Evolutionary conservation across 1,140 invertebrate genomes (phyloP).

Genomic region (Lepidurus couesii): DNA sequence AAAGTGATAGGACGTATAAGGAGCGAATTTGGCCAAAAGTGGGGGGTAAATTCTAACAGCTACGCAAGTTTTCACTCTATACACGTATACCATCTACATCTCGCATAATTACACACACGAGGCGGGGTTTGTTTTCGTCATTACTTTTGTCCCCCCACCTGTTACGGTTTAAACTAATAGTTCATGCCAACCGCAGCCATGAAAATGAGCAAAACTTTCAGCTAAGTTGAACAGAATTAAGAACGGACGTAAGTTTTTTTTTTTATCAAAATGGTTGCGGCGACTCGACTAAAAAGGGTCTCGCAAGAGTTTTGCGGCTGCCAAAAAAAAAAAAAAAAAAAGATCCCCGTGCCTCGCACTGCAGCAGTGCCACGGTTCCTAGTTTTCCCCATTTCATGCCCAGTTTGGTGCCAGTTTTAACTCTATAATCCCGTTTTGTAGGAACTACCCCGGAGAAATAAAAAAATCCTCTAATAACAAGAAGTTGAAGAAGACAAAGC

Average conservation of each 20-base stretch:
- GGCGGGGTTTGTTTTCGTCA: not conserved
- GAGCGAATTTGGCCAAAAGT: not conserved
- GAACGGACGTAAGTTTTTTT: not conserved
- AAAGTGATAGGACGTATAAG: not conserved
- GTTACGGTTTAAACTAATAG: not conserved
- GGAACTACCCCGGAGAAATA: too few relatives aligned
- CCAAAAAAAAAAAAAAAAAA: too few relatives aligned
- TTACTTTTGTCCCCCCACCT: not conserved
- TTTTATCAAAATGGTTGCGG: not conserved
- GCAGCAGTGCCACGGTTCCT: too few relatives aligned
- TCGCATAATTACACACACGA: not conserved
- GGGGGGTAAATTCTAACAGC: not conserved
- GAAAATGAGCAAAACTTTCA: slow-evolving; percentile 9
- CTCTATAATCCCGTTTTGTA: too few relatives aligned
- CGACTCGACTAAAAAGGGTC: not conserved
- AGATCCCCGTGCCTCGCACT: too few relatives aligned
- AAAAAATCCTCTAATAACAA: not conserved
- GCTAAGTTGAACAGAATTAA: slow-evolving; percentile 3
- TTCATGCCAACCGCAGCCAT: slow-evolving; percentile 7
- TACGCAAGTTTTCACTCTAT: not conserved
- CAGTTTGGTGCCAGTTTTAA: too few relatives aligned
- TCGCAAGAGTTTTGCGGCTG: too few relatives aligned
- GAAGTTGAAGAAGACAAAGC: not conserved
- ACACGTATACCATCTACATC: slow-evolving; percentile 1
- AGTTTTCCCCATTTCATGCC: too few relatives aligned